Conservation (phyloP, 1,140 invertebrate species). For the Odontomachus brunneus region DNA sequence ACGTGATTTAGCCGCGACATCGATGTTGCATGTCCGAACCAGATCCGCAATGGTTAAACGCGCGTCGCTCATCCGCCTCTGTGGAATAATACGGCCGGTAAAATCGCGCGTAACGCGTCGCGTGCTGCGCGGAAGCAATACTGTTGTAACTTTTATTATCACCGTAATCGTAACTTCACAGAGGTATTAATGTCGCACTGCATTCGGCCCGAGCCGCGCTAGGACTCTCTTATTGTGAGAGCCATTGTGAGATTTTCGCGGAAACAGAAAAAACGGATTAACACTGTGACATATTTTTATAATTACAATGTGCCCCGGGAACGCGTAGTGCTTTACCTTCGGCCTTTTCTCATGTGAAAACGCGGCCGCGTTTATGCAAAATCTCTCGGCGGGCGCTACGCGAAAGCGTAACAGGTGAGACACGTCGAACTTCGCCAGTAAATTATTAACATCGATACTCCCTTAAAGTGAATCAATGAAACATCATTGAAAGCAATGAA, state of each 20-base stretch:
- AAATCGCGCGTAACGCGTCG: constrained; percentile 21
- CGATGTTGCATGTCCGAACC: not conserved
- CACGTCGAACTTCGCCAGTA: too few species aligned
- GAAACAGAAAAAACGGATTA: constrained; percentile 33
- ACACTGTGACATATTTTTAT: constrained; percentile 14
- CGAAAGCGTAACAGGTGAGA: too few species aligned
- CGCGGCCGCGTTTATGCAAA: too few species aligned
- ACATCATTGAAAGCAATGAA: too few species aligned
- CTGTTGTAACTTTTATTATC: constrained; percentile 54
- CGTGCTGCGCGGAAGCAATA: constrained; percentile 32
- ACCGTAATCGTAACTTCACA: constrained; percentile 56
- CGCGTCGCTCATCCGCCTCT: not conserved
- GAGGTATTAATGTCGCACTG: constrained; percentile 46
- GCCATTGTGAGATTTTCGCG: constrained; percentile 19
- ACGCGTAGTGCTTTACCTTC: not conserved
- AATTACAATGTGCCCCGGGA: not conserved
- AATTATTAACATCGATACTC: too few species aligned
- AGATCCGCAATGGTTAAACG: constrained; percentile 34
- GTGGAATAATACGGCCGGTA: constrained; percentile 41
- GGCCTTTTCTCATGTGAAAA: not conserved
- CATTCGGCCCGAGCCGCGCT: constrained; percentile 31
- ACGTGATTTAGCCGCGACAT: constrained; percentile 30
- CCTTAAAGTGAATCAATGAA: too few species aligned
- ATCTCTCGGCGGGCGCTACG: too few species aligned
- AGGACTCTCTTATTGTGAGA: constrained; percentile 25